Percentiles rank a stretch among this genome's conserved stretches.
Conservation (phyloP, 2,113 vertebrate species). For the Zosterops lateralis region DNA sequence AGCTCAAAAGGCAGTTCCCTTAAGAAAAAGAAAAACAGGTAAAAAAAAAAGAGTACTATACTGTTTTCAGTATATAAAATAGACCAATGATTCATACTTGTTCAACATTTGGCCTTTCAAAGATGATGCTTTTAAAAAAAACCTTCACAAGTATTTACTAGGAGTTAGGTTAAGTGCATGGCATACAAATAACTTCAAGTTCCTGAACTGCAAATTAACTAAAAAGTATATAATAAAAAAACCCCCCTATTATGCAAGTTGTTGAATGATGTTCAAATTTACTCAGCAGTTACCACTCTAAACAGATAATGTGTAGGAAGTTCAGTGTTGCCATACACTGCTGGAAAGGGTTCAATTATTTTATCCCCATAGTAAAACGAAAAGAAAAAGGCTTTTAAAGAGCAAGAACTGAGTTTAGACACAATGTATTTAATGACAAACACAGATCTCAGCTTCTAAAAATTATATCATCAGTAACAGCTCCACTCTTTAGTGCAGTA, state of each 20-base stretch:
- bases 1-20: slow-evolving; percentile 91
- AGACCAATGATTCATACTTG: neutral
- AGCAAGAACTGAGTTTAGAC: neutral
- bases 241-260: neutral
- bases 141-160: neutral
- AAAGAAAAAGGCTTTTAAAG: neutral
- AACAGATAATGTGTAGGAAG: neutral
- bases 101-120: neutral
- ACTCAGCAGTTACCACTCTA: neutral
- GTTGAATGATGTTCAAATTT: neutral
- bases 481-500: neutral
- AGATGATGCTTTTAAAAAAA: neutral
- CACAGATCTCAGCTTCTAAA: neutral
- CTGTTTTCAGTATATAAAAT: neutral
- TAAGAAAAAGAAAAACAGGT: neutral
- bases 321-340: neutral
- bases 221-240: neutral
- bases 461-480: neutral
- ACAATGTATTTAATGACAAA: neutral
- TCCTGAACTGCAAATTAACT: neutral
- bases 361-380: neutral
- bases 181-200: neutral
- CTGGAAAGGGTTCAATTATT: neutral
- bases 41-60: neutral
- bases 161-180: neutral